Evolutionary conservation across 2,113 vertebrate species (phyloP), one percentile per base, ranked within the genome.

Genomic region (Dromas ardeola): DNA sequence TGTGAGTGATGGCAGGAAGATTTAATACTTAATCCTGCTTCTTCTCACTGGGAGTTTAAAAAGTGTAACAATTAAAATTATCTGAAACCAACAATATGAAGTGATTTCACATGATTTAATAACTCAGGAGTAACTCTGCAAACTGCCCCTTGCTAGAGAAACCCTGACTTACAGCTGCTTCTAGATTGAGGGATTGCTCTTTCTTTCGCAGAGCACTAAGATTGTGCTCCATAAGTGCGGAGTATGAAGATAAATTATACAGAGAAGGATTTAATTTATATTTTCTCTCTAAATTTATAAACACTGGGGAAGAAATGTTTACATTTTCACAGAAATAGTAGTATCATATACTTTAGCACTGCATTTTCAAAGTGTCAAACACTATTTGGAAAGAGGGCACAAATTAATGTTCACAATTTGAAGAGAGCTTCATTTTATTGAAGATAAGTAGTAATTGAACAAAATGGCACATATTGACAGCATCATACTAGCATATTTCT

Each of bases 201-300:
- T 77, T 30, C 12, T 78, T 88, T 86, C 71, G 50, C 55, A 34
- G 30, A 61, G 25, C 18, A 7, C 43, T 79, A 12, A 10, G 52
- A 15, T 8, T 15, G 4, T 0, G 0, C 50, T 67, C 32, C 42
- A 4, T 20, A 11, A 53, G 30, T 86, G 43, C 71, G 56, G 40
- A 69, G 27, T 72, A 22, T 29, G 32, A 94, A 79, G 43, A 43
- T 53, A 36, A 78, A 67, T 55, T 79, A 76, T 71, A 53, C 30
- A 45, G n/a, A 81, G 47, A 86, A 96, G 10, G 32, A 85, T 78
- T 93, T 53, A 40, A 62, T 72, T 88, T 79, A n/a, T 85, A 20
- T 91, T 90, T 76, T 79, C 15, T 52, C 87, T 58, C 79, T 76
- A 66, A 89, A 21, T 52, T 84, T 82, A 34, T 91, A 65, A 85